These are phyloP conservation scores for Drosophila kuntzei DNA, from an alignment of 2,888 invertebrate genomes.

Conservation along the genomic window DNA sequence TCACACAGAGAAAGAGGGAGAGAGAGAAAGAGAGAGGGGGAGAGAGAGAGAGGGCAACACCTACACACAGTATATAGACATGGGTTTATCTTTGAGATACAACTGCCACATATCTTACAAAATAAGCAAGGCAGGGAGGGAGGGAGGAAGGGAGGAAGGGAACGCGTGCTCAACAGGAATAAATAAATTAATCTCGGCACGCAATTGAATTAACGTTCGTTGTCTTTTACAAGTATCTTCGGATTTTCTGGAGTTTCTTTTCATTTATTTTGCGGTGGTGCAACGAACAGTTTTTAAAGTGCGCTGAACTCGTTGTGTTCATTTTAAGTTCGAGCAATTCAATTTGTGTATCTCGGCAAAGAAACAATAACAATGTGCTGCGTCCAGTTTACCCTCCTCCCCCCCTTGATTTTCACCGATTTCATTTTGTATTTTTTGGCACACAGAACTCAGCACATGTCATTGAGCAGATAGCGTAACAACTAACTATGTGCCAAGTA, in stretches of 20 bases:
- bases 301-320: conserved; percentile 69
- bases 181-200: conserved; percentile 70
- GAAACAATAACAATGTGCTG: conserved; percentile 58
- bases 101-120: conserved; percentile 37
- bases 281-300: conserved; percentile 70
- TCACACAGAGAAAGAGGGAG: no score
- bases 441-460: conserved; percentile 68
- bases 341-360: conserved; percentile 59
- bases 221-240: conserved; percentile 24
- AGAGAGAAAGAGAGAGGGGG: not conserved
- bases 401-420: conserved; percentile 2
- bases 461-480: conserved; percentile 68
- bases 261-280: conserved; percentile 34
- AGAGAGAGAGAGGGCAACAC: not conserved
- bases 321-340: conserved; percentile 46
- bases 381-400: conserved; percentile 55
- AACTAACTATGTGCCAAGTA: conserved; percentile 63
- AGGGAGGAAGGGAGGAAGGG: conserved; percentile 24
- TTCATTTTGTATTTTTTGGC: conserved; percentile 59
- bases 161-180: conserved; percentile 57
- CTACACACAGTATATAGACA: conserved; percentile 13
- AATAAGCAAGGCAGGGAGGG: conserved; percentile 19
- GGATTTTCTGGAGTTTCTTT: conserved; percentile 25
- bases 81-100: conserved; percentile 54
- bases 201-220: conserved; percentile 61